These are phyloP conservation scores for Matsumurasca onukii DNA, from an alignment of 1,140 invertebrate genomes.

Conservation along the genomic window DNA sequence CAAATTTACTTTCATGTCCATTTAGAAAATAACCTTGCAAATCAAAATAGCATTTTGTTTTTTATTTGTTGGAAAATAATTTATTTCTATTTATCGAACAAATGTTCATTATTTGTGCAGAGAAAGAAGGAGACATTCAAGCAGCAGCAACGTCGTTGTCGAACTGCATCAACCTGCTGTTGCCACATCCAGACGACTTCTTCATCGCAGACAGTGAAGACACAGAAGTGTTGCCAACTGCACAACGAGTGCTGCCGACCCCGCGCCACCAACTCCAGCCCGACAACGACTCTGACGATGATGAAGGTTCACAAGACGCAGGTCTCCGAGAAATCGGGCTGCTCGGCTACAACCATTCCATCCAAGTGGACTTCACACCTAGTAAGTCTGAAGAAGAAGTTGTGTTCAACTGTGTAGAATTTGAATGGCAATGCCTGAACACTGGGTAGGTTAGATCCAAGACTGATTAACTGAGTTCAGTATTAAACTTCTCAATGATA, in stretches of 20 bases:
- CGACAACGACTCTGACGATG: conserved; percentile 24
- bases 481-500: background rate
- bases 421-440: background rate
- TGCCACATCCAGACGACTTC: conserved; percentile 45
- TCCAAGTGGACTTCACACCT: conserved; percentile 35
- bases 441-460: background rate
- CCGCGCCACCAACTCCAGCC: background rate
- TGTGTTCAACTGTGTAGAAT: conserved; percentile 4
- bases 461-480: background rate
- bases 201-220: conserved; percentile 35
- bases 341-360: conserved; percentile 27
- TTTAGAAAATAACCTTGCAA: too few species aligned
- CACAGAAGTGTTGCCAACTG: too few species aligned
- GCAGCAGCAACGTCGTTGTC: conserved; percentile 41
- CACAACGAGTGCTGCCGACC: conserved; percentile 14
- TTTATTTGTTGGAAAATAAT: too few species aligned
- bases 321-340: conserved; percentile 42
- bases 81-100: too few species aligned
- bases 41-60: too few species aligned
- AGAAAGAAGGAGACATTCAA: conserved; percentile 43
- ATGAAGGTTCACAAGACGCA: conserved; percentile 29
- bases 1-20: too few species aligned
- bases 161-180: conserved; percentile 44
- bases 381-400: conserved; percentile 36
- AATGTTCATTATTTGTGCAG: conserved; percentile 34